Conservation (phyloP, 2,888 invertebrate species). For the Noctua comes region DNA sequence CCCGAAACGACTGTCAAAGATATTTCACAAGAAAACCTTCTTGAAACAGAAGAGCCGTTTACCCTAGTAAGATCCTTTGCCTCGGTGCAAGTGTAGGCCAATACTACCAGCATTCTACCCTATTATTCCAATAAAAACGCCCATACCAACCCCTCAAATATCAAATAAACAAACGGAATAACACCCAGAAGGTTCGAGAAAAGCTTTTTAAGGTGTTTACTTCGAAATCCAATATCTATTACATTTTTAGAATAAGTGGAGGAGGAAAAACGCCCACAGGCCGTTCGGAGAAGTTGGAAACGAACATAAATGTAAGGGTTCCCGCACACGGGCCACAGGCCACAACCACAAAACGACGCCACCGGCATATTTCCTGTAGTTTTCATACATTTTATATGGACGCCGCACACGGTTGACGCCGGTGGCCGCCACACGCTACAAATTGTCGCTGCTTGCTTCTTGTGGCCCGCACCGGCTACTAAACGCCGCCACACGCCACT, state of each 20-base stretch:
- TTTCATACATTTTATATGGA: too few species aligned
- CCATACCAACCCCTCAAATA: slow-evolving; percentile 26
- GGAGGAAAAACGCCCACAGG: slow-evolving; percentile 23
- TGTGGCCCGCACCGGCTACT: too few species aligned
- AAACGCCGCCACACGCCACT: too few species aligned
- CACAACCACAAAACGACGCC: too few species aligned
- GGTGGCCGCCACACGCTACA: too few species aligned
- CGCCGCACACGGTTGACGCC: too few species aligned
- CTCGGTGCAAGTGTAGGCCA: not conserved
- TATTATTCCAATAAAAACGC: slow-evolving; percentile 7
- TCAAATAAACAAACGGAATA: slow-evolving; percentile 34
- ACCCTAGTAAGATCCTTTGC: not conserved
- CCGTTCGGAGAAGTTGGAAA: not conserved
- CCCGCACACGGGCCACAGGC: too few species aligned
- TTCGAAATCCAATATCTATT: slow-evolving; percentile 47
- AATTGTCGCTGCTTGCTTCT: too few species aligned
- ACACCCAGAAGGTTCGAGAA: slow-evolving; percentile 13
- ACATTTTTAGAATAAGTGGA: slow-evolving; percentile 44
- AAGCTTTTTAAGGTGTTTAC: slow-evolving; percentile 27
- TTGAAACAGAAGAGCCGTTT: not conserved
- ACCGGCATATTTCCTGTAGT: too few species aligned
- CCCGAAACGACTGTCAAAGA: not conserved
- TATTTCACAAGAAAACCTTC: not conserved
- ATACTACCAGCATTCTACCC: not conserved
- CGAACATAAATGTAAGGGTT: slow-evolving; percentile 28